Percentiles rank a stretch among this genome's conserved stretches.
These are phyloP conservation scores for Cryptotis parvus DNA, from an alignment of 2,113 vertebrate species.

Conservation along the genomic window DNA sequence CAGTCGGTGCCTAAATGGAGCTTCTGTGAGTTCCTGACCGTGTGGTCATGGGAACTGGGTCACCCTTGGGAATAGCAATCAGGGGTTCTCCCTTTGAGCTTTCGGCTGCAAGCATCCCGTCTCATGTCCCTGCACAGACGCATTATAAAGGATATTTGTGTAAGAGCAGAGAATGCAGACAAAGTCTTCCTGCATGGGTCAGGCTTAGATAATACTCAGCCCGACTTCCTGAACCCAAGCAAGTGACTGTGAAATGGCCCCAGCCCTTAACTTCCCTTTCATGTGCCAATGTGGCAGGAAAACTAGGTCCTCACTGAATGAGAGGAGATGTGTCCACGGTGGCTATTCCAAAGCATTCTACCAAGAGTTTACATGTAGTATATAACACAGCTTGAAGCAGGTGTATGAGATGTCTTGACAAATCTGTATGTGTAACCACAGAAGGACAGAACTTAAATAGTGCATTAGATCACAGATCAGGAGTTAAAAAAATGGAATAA, in stretches of 20 bases:
- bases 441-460: constrained; percentile 37
- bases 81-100: constrained; percentile 70
- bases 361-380: constrained; percentile 47
- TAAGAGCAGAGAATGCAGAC: neutral
- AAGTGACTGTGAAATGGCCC: constrained; percentile 25
- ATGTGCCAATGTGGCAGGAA: neutral
- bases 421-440: constrained; percentile 44
- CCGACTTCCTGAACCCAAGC: neutral
- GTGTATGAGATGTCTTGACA: constrained; percentile 36
- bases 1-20: constrained; percentile 66
- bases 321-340: constrained; percentile 47
- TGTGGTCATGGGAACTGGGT: constrained; percentile 67
- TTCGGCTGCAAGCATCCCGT: constrained; percentile 50
- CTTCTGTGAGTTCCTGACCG: constrained; percentile 69
- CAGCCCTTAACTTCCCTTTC: constrained; percentile 54
- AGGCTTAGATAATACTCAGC: constrained; percentile 20
- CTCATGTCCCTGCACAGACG: constrained; percentile 55
- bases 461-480: constrained; percentile 44
- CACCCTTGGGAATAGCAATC: constrained; percentile 58
- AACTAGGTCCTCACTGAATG: constrained; percentile 38
- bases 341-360: constrained; percentile 54
- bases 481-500: constrained; percentile 50
- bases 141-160: constrained; percentile 68
- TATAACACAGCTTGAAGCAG: constrained; percentile 40
- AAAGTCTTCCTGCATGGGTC: neutral